Percentiles rank a stretch among this genome's conserved stretches.
Conservation (phyloP, 2,888 invertebrate genomes). For the Hypsopygia costalis region DNA sequence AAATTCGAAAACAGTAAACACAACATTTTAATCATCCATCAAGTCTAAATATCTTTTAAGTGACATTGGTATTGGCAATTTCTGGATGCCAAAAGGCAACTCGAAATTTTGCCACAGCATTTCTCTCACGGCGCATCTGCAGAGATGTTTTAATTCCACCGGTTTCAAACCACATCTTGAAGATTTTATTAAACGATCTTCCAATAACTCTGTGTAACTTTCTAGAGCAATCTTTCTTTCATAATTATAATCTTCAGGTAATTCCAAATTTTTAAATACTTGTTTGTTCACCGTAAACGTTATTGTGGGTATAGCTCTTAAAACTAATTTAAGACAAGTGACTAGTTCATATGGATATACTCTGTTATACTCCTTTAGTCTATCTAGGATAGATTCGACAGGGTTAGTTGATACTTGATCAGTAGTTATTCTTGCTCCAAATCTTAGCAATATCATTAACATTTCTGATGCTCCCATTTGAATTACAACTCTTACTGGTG, state of each 20-base stretch:
- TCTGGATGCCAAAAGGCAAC: slow-evolving; percentile 87
- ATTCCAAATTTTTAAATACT: slow-evolving; percentile 44
- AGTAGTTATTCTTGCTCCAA: slow-evolving; percentile 82
- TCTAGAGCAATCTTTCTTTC: slow-evolving; percentile 61
- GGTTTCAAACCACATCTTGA: slow-evolving; percentile 82
- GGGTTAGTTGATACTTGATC: slow-evolving; percentile 82
- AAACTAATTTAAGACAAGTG: slow-evolving; percentile 83
- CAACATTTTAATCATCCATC: slow-evolving; percentile 83
- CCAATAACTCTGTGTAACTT: slow-evolving; percentile 72
- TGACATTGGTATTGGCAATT: slow-evolving; percentile 83
- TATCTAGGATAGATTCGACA: slow-evolving; percentile 83
- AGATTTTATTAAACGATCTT: slow-evolving; percentile 80
- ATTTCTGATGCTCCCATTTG: slow-evolving; percentile 89
- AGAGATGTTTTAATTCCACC: slow-evolving; percentile 88
- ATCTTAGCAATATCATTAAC: slow-evolving; percentile 85
- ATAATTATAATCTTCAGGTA: slow-evolving; percentile 67
- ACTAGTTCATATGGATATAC: slow-evolving; percentile 86
- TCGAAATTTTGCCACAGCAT: slow-evolving; percentile 84
- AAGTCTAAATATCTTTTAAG: slow-evolving; percentile 87
- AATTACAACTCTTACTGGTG: slow-evolving; percentile 86
- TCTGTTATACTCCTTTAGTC: slow-evolving; percentile 82
- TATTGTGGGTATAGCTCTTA: slow-evolving; percentile 83
- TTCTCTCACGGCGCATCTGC: slow-evolving; percentile 85
- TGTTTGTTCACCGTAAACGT: slow-evolving; percentile 66
- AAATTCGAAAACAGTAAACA: too few relatives aligned